These are phyloP conservation scores for Camponotus vicinus DNA, from an alignment of 1,140 invertebrate species.

Conservation along the genomic window DNA sequence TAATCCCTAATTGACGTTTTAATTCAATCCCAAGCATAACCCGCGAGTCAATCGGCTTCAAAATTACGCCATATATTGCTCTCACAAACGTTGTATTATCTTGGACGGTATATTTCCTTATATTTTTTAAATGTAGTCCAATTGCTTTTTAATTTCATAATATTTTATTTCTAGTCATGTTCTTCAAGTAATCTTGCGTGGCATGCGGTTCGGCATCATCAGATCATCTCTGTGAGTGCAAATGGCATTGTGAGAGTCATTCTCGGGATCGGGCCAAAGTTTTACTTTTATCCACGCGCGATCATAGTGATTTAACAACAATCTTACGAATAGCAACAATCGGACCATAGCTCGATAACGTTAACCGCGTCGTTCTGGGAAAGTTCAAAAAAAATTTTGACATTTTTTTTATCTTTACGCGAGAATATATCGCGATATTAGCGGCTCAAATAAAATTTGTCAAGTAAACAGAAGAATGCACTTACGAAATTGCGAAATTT, in stretches of 20 bases:
- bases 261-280: constrained; percentile 74
- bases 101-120: constrained; percentile 72
- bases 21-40: constrained; percentile 60
- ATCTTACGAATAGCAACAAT: constrained; percentile 86
- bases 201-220: constrained; percentile 21
- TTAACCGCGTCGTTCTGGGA: constrained; percentile 74
- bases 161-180: constrained; percentile 54
- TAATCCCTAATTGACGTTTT: constrained; percentile 58
- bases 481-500: not conserved
- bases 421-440: not conserved
- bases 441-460: not conserved
- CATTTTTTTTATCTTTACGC: not conserved
- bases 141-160: constrained; percentile 58
- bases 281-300: constrained; percentile 78
- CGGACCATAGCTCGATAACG: constrained; percentile 81
- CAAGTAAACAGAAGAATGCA: constrained; percentile 2
- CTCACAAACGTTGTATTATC: constrained; percentile 69
- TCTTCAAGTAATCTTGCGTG: constrained; percentile 73
- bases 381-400: constrained; percentile 31
- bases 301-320: constrained; percentile 86
- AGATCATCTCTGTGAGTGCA: constrained; percentile 63
- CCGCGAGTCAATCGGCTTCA: constrained; percentile 53
- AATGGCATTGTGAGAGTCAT: constrained; percentile 73
- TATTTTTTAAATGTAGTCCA: constrained; percentile 71
- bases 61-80: constrained; percentile 39